These are phyloP conservation scores for Lerista edwardsae DNA, from an alignment of 2,797 vertebrate species.

Conservation along the genomic window DNA sequence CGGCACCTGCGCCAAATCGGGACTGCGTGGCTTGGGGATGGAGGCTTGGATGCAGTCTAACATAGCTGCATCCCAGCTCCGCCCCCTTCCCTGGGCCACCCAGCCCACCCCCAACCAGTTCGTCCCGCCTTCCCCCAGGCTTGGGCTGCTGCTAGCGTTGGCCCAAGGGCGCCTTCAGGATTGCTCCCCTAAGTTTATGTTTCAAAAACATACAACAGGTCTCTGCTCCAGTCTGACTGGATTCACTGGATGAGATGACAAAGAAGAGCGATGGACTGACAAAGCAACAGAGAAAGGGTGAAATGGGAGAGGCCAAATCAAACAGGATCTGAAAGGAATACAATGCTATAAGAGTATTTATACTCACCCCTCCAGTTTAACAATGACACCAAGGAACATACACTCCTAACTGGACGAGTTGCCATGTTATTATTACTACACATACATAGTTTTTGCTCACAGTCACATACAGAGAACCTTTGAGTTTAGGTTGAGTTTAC, in stretches of 20 bases:
- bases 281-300: not conserved
- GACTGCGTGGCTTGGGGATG: no score
- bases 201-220: not conserved
- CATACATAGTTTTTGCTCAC: not conserved
- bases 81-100: no score
- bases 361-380: not conserved
- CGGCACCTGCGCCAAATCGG: no score
- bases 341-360: not conserved
- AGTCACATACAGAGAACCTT: not conserved
- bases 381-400: not conserved
- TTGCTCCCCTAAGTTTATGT: not conserved
- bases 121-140: no score
- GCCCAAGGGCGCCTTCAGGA: no score
- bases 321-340: not conserved
- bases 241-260: no score
- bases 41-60: no score
- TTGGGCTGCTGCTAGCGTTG: no score
- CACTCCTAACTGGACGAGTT: not conserved
- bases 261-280: no score
- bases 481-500: conserved; percentile 48
- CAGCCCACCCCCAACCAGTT: no score
- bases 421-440: not conserved
- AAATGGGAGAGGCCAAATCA: not conserved
- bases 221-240: no score
- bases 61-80: no score